Evolutionary conservation across 2,888 invertebrate genomes (phyloP).

Genomic region (Cephus spinipes): DNA sequence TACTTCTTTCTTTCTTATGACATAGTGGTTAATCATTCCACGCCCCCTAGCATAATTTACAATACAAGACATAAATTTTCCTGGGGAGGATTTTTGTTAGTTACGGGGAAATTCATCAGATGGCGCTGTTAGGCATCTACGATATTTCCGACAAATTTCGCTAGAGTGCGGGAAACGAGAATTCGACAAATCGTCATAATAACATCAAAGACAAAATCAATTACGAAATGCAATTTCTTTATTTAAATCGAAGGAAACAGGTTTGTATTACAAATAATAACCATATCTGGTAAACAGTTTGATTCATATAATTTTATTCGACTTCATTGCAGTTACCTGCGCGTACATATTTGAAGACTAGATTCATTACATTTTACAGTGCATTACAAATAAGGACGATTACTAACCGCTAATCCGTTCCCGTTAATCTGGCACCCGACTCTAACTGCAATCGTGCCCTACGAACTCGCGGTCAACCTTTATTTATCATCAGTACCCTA

Average conservation of each 20-base stretch:
- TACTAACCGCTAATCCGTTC: not conserved
- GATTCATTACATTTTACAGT: conserved; percentile 29
- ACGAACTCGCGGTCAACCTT: conserved; percentile 1
- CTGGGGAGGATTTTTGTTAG: too few relatives aligned
- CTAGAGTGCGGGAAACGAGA: too few relatives aligned
- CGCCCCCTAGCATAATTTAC: too few relatives aligned
- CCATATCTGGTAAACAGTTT: not conserved
- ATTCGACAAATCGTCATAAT: too few relatives aligned
- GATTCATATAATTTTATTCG: conserved; percentile 38
- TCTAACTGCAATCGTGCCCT: conserved; percentile 8
- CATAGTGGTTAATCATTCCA: too few relatives aligned
- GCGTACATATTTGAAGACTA: conserved; percentile 37
- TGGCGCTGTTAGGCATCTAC: too few relatives aligned
- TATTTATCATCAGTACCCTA: conserved; percentile 12
- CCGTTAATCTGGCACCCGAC: conserved; percentile 5
- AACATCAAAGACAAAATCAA: not conserved
- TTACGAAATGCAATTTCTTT: not conserved
- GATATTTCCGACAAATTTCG: too few relatives aligned
- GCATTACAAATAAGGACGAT: conserved; percentile 32
- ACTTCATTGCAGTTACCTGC: conserved; percentile 45
- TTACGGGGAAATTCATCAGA: too few relatives aligned
- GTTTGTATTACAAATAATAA: not conserved
- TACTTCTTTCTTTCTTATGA: too few relatives aligned
- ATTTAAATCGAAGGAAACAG: not conserved
- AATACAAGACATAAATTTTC: too few relatives aligned